Conservation (phyloP, 2,888 invertebrate genomes). For the Sicus ferrugineus region DNA sequence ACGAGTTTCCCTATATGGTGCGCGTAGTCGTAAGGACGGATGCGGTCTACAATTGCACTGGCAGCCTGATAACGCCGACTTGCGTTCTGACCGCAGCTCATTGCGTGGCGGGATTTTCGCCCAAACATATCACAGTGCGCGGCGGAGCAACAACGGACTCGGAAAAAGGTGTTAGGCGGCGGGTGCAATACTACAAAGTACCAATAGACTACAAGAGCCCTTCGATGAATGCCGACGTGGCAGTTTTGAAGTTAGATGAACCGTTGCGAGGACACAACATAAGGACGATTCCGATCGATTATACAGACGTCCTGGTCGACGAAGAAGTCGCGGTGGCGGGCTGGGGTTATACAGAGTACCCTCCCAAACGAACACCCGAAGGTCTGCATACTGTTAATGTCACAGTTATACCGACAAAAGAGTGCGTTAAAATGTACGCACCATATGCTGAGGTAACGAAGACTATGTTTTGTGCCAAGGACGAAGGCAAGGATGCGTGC, state of each 20-base stretch:
- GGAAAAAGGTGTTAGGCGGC: constrained; percentile 10
- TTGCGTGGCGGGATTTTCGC: constrained; percentile 43
- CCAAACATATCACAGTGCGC: not conserved
- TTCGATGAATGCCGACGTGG: constrained; percentile 20
- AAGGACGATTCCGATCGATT: constrained; percentile 9
- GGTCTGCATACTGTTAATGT: not conserved
- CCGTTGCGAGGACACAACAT: constrained; percentile 25
- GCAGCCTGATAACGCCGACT: constrained; percentile 46
- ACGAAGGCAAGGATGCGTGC: constrained; percentile 50
- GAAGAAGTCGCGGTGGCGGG: constrained; percentile 18
- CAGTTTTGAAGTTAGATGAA: constrained; percentile 16
- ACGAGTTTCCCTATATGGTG: constrained; percentile 7
- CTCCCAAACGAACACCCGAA: no score
- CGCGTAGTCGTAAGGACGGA: not conserved
- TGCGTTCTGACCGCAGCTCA: constrained; percentile 55
- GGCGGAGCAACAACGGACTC: constrained; percentile 16
- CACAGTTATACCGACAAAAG: not conserved
- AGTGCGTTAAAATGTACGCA: not conserved
- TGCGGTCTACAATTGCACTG: constrained; percentile 56
- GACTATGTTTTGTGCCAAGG: constrained; percentile 56
- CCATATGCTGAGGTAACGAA: constrained; percentile 40
- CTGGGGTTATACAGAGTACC: constrained; percentile 16
- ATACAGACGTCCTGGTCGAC: not conserved
- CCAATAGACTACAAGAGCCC: not conserved
- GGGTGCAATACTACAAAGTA: not conserved